Percentiles rank a stretch among this genome's conserved stretches.
Conservation (phyloP, 2,797 vertebrate species). For the Megaceryle alcyon region DNA sequence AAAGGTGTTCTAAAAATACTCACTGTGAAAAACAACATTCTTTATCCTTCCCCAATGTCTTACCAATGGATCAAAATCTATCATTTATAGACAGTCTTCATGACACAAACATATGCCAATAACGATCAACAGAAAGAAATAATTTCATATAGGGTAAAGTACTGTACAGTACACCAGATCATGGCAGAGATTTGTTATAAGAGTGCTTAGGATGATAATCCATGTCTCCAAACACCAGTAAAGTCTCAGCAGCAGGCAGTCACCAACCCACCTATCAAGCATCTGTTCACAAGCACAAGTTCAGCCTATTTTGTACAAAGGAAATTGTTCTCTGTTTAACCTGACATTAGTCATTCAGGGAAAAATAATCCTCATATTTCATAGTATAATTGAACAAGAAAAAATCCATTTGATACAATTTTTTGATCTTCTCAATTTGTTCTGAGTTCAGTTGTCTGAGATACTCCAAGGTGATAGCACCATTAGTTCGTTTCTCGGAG, state of each 20-base stretch:
- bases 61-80: neutral
- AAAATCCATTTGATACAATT: constrained; percentile 69
- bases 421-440: constrained; percentile 56
- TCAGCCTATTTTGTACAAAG: neutral
- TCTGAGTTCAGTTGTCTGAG: constrained; percentile 42
- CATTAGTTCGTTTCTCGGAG: constrained; percentile 59
- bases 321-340: neutral
- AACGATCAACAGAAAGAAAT: neutral
- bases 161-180: neutral
- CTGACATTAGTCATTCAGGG: neutral
- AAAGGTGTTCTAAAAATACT: neutral
- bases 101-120: neutral
- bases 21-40: neutral
- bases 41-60: neutral
- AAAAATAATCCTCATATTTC: constrained; percentile 20
- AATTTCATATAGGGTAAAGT: neutral
- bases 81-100: neutral
- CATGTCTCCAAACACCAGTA: neutral
- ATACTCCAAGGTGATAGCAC: constrained; percentile 53
- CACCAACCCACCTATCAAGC: neutral
- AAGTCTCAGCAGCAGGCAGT: neutral
- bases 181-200: neutral
- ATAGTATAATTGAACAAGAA: constrained; percentile 67
- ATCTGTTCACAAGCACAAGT: neutral
- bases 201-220: neutral